Evolutionary conservation across 2,888 invertebrate genomes (phyloP).

Genomic region (Oconnorella tubifera): DNA sequence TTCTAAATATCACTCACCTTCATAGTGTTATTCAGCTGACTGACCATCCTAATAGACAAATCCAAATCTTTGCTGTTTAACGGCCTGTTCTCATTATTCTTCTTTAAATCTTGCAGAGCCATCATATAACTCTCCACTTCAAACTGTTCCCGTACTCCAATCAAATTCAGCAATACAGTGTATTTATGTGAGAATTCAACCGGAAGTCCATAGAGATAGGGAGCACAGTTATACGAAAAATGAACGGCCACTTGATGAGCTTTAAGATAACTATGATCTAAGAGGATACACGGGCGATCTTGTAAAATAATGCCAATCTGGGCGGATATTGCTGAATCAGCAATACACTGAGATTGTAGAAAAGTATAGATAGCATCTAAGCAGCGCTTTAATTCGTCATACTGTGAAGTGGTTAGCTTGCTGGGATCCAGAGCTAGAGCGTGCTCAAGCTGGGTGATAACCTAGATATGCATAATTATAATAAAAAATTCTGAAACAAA

Average conservation of each 20-base stretch:
- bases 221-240: slow-evolving; percentile 31
- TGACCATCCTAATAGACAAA: slow-evolving; percentile 22
- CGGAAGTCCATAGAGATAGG: slow-evolving; percentile 34
- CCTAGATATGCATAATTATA: neutral
- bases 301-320: slow-evolving; percentile 10
- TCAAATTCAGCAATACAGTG: slow-evolving; percentile 23
- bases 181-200: slow-evolving; percentile 21
- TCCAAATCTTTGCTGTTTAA: slow-evolving; percentile 22
- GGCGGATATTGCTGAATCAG: slow-evolving; percentile 9
- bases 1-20: neutral
- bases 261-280: slow-evolving; percentile 18
- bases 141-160: slow-evolving; percentile 34
- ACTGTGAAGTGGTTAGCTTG: slow-evolving; percentile 6
- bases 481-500: no score
- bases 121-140: slow-evolving; percentile 20
- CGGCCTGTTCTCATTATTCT: slow-evolving; percentile 10
- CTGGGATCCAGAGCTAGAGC: slow-evolving; percentile 14
- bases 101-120: slow-evolving; percentile 16
- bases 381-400: slow-evolving; percentile 21
- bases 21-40: slow-evolving; percentile 26
- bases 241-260: slow-evolving; percentile 23
- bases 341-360: slow-evolving; percentile 24
- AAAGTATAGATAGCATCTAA: slow-evolving; percentile 23
- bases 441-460: slow-evolving; percentile 28
- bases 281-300: slow-evolving; percentile 23